Percentiles rank a stretch among this genome's conserved stretches.
phyloP scores from a whole-genome alignment of 2,797 vertebrate genomes.

The Menidia menidia region DNA sequence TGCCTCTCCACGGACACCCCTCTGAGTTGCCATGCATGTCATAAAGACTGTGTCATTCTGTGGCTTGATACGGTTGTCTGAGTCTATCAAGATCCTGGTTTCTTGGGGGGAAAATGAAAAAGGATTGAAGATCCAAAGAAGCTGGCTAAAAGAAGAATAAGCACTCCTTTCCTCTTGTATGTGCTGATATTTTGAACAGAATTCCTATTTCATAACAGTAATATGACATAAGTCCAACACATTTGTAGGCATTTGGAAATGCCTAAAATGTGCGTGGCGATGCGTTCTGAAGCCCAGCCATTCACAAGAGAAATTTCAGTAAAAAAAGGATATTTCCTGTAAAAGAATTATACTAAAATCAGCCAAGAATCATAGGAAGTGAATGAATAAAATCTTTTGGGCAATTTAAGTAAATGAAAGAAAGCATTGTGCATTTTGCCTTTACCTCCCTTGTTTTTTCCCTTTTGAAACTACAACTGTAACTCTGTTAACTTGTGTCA shows the following conservation, averaged over 20 bases:
- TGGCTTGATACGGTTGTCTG: constrained; percentile 71
- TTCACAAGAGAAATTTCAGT: too few relatives aligned
- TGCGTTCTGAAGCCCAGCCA: too few relatives aligned
- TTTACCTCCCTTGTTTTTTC: too few relatives aligned
- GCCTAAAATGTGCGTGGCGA: neutral
- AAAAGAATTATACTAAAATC: too few relatives aligned
- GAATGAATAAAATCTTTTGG: too few relatives aligned
- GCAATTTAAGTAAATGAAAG: too few relatives aligned
- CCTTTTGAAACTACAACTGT: too few relatives aligned
- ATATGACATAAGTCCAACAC: constrained; percentile 55
- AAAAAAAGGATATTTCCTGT: neutral
- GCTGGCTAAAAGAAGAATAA: constrained; percentile 49
- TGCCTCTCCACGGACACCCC: constrained; percentile 37
- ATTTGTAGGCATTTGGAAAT: constrained; percentile 60
- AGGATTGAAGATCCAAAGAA: constrained; percentile 55
- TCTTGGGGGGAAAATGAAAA: constrained; percentile 57
- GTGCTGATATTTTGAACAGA: constrained; percentile 50
- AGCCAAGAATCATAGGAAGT: too few relatives aligned
- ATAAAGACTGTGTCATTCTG: constrained; percentile 73
- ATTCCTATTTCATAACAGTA: constrained; percentile 56
- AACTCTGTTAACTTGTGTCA: too few relatives aligned
- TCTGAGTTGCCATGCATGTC: constrained; percentile 60
- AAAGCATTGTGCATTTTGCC: too few relatives aligned
- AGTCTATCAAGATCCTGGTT: constrained; percentile 70
- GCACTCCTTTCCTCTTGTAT: constrained; percentile 53